These are phyloP conservation scores for Potorous gilbertii DNA, from an alignment of 2,797 vertebrate genomes.

Conservation along the genomic window DNA sequence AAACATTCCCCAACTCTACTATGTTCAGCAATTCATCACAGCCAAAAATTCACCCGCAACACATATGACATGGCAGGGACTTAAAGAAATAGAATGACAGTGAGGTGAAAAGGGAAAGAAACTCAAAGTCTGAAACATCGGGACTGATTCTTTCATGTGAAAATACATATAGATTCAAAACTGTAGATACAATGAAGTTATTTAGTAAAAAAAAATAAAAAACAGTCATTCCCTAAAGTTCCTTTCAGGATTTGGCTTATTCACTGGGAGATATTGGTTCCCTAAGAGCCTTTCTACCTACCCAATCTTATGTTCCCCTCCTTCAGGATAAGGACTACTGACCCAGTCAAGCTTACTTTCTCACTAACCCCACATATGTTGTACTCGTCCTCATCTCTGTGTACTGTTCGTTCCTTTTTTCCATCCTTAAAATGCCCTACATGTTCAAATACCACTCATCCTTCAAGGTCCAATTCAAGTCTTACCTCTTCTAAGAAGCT, in stretches of 20 bases:
- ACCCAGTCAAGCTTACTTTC: background rate
- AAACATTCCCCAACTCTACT: slow-evolving; percentile 20
- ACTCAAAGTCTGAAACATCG: slow-evolving; percentile 14
- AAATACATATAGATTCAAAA: slow-evolving; percentile 19
- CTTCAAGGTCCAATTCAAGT: slow-evolving; percentile 21
- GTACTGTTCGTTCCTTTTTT: background rate
- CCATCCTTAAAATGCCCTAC: background rate
- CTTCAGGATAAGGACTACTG: background rate
- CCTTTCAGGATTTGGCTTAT: slow-evolving; percentile 34
- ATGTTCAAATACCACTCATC: background rate
- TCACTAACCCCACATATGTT: background rate
- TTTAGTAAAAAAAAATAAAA: background rate
- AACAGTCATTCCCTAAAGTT: slow-evolving; percentile 46
- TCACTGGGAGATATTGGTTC: background rate
- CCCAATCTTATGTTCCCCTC: background rate
- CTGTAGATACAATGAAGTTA: background rate
- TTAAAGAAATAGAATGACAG: slow-evolving; percentile 22
- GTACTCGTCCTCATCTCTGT: background rate
- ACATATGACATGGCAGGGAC: slow-evolving; percentile 7
- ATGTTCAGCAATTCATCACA: slow-evolving; percentile 29
- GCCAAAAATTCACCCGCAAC: slow-evolving; percentile 31
- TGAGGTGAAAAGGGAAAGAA: background rate
- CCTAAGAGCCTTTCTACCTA: background rate
- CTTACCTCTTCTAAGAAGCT: background rate
- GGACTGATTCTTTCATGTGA: slow-evolving; percentile 42